Base-by-base conservation (phyloP, 2,113 vertebrate species). In the Burhinus oedicnemus region DNA sequence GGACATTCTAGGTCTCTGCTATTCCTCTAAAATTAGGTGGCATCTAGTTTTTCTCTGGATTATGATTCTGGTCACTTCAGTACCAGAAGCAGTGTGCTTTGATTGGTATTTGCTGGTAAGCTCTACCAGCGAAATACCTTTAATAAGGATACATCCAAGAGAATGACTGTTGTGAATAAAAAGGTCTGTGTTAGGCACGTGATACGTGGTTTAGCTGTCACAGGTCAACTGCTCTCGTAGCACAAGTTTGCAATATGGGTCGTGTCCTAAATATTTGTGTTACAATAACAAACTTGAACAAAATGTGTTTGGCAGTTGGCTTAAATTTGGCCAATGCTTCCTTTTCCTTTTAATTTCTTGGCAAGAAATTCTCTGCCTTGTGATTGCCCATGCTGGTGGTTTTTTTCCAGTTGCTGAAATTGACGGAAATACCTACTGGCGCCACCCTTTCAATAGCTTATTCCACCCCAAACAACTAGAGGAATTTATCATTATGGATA, bases 401-500 rank as follows among this genome's bases (percentile, higher is more conserved):
- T 27, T 77, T 81, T 79, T 91, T 75, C 38, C 58, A 99, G 99
- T 99, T 97, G 99, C 99, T 32, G 99, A 99, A 95, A 97, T 99
- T 40, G 99, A 99, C 60, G 99, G 99, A 0, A 99, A 79, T 95
- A 99, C 99, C 14, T 99, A 98, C 96, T 99, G 99, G 99, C 99
- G 98, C 38, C 96, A 99, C 87, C 99, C 99, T 69, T 99, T 99
- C 98, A 98, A 93, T 97, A 99, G 99, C 87, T 98, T 99, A 71
- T 99, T 98, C 96, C 98, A 98, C 84, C 99, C 99, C 30, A 98
- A 98, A 44, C 99, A 99, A 72, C 98, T 99, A 22, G 99, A 99
- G 92, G 99, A 99, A 93, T 99, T 99, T 87, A 99, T 99, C 76
- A 98, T 99, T 52, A 99, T 99, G 98, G 99, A 99, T 21, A 98